A percentile compares a stretch with the other conserved stretches of the same genome.
Evolutionary conservation across 2,797 vertebrate species (phyloP).

Genomic region (Salarias fasciatus): DNA sequence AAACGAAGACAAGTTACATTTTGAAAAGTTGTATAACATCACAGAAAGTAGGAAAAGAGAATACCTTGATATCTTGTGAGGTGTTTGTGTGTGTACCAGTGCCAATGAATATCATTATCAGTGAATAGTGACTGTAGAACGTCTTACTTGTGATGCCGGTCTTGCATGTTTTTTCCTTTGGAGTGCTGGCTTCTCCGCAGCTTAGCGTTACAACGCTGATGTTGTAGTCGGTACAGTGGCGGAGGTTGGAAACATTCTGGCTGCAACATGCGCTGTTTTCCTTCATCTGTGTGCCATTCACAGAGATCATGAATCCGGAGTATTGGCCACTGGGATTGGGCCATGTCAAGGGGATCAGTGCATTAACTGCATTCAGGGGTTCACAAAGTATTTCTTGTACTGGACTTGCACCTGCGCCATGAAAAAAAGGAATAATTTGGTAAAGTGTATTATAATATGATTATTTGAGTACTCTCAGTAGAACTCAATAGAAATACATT

Average conservation of each 20-base stretch:
- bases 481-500: too few relatives aligned
- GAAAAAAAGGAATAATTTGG: too few relatives aligned
- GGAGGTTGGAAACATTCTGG: constrained; percentile 42
- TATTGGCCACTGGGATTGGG: constrained; percentile 9
- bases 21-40: background rate
- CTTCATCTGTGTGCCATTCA: fast-evolving
- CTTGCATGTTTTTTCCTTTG: fast-evolving
- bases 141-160: constrained; percentile 80
- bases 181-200: constrained; percentile 66
- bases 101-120: too few relatives aligned
- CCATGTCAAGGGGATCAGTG: constrained; percentile 65
- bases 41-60: too few relatives aligned
- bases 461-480: too few relatives aligned
- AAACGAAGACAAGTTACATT: background rate
- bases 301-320: constrained; percentile 25
- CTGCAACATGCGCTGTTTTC: fast-evolving
- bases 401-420: constrained; percentile 65
- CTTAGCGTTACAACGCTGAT: constrained; percentile 64
- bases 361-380: constrained; percentile 17
- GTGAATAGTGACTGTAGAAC: background rate
- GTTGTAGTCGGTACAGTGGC: constrained; percentile 35
- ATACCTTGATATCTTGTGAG: too few relatives aligned
- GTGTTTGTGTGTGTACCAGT: background rate
- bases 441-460: too few relatives aligned
- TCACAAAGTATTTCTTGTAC: constrained; percentile 1